Conservation (phyloP, 2,888 invertebrate species). For the Oscheius sp. region DNA sequence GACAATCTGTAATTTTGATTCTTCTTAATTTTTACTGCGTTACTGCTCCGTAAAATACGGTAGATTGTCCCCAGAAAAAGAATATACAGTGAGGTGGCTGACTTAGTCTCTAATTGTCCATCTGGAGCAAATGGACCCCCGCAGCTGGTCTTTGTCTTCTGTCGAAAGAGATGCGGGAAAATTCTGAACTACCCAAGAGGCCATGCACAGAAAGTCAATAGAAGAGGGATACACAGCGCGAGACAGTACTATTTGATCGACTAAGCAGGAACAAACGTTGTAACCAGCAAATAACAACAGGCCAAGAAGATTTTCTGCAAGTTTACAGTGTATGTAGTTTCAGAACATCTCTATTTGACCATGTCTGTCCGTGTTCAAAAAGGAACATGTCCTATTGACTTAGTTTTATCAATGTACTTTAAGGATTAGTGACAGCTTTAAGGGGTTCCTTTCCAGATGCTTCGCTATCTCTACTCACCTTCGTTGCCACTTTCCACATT, state of each 20-base stretch:
- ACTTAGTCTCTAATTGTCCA: background rate
- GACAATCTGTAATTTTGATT: background rate
- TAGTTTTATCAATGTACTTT: slow-evolving; percentile 17
- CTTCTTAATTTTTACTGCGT: too few species aligned
- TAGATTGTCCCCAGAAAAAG: background rate
- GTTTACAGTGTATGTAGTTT: background rate
- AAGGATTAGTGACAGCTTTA: slow-evolving; percentile 20
- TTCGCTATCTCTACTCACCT: background rate
- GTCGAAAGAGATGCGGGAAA: slow-evolving; percentile 12
- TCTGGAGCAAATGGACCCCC: slow-evolving; percentile 21
- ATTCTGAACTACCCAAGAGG: background rate
- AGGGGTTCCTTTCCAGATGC: slow-evolving; percentile 13
- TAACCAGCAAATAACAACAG: slow-evolving; percentile 28
- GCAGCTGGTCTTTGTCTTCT: background rate
- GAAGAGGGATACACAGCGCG: slow-evolving; percentile 3
- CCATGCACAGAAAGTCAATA: slow-evolving; percentile 30
- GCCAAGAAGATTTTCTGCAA: background rate
- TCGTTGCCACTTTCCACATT: background rate
- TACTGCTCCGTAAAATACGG: too few species aligned
- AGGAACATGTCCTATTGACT: too few species aligned
- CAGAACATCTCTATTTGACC: background rate
- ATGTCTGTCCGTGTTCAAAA: slow-evolving; percentile 10
- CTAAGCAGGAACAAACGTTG: slow-evolving; percentile 34
- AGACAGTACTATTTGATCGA: slow-evolving; percentile 27
- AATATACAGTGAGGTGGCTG: background rate